Evolutionary conservation across 2,113 vertebrate species (phyloP).

Genomic region (Epinephelus fuscoguttatus): DNA sequence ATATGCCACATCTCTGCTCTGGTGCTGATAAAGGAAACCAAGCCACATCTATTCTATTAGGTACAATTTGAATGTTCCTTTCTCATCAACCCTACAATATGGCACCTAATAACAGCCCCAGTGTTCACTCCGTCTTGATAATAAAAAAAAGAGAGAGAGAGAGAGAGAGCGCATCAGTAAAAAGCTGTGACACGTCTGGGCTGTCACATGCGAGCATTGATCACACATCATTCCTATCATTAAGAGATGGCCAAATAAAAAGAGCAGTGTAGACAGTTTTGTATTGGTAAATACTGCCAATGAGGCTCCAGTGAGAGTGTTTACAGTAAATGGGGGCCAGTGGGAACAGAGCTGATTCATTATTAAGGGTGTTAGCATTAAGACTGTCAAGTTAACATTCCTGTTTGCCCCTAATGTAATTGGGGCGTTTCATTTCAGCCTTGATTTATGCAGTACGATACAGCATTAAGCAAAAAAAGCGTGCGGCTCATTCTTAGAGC

Average conservation of each 20-base stretch:
- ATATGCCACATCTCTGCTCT: conserved; percentile 35
- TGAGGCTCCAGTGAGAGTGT: conserved; percentile 41
- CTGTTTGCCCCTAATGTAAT: conserved; percentile 72
- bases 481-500: conserved; percentile 33
- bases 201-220: conserved; percentile 24
- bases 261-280: conserved; percentile 32
- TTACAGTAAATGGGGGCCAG: conserved; percentile 46
- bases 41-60: conserved; percentile 38
- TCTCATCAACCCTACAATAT: conserved; percentile 46
- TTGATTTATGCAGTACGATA: conserved; percentile 72
- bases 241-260: conserved; percentile 37
- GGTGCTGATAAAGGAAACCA: conserved; percentile 42
- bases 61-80: conserved; percentile 42
- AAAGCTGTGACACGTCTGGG: conserved; percentile 9
- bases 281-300: conserved; percentile 45
- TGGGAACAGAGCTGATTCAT: conserved; percentile 62
- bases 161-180: neutral
- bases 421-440: conserved; percentile 65
- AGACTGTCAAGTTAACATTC: conserved; percentile 66
- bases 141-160: neutral
- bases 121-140: conserved; percentile 14
- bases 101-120: conserved; percentile 11
- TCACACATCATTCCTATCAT: conserved; percentile 34
- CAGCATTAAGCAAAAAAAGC: conserved; percentile 32
- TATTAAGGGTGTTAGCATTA: conserved; percentile 76